Base-by-base conservation (phyloP, 2,888 invertebrate genomes). In the Aphidoletes aphidimyza region DNA sequence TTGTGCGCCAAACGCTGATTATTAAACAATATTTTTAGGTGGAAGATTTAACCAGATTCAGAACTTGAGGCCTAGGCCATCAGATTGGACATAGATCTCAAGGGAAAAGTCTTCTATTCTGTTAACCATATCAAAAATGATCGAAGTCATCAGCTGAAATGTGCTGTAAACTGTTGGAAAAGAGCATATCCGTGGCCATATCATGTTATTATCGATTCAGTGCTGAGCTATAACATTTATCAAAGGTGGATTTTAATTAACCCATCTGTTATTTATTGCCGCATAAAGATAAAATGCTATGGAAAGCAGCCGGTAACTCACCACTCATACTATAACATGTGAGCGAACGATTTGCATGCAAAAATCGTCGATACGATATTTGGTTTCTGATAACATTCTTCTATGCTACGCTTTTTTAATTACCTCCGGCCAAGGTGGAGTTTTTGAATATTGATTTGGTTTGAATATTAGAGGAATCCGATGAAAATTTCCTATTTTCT, bases 351-450 rank as follows among this genome's bases (percentile, higher is more conserved):
- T 17, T 39, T 39, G 19, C 19, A 47, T 47, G 47, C 47, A 47
- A 9, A 47, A 19, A 9, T 19, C n/a, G 19, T 47, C 47, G 47
- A 17, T 47, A 17, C 11, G 9, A 17, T 19, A 54, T 54, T 14
- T 54, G 6, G 54, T 54, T 54, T 54, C 54, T 54, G 54, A 54
- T 54, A 54, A 17, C 2, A 54, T 54, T 54, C 54, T 54, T n/a
- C 54, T 54, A 54, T 54, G 54, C 54, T 54, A 54, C 54, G 54
- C 54, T 54, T 54, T 54, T n/a, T 54, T 54, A 54, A 54, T 54
- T 54, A 54, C 54, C 54, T 54, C 22, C 54, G 54, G 54, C 54
- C 54, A 54, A 54, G 54, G 54, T 47, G 47, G 47, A 54, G 54
- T n/a, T 54, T 22, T 54, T 54, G 54, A 54, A 54, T 54, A 54